These are phyloP conservation scores for Drosophila tripunctata DNA, from an alignment of 2,888 invertebrate species.

Conservation along the genomic window DNA sequence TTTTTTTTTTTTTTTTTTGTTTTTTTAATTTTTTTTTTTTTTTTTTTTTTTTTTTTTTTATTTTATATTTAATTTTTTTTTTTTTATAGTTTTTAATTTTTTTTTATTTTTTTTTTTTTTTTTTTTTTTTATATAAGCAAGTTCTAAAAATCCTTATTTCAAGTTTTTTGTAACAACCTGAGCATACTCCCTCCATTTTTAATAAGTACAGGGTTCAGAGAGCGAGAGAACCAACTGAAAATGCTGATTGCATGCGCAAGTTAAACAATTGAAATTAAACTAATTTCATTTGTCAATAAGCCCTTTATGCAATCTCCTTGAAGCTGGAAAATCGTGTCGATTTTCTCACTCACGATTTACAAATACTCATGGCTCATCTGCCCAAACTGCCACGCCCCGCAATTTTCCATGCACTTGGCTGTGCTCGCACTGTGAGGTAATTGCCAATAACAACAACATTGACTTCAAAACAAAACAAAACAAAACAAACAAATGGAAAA, in stretches of 20 bases:
- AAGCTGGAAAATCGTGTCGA: neutral
- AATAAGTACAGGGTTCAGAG: neutral
- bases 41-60: no score
- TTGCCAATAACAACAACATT: constrained; percentile 19
- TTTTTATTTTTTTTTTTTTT: no score
- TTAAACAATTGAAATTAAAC: constrained; percentile 2
- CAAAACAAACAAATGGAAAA: constrained; percentile 28
- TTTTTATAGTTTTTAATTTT: no score
- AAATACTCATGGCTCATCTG: constrained; percentile 17
- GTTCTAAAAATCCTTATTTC: neutral
- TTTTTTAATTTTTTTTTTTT: no score
- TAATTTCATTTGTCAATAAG: constrained; percentile 2
- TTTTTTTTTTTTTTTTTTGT: no score
- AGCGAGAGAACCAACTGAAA: neutral
- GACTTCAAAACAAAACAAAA: no score
- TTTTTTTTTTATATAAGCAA: no score
- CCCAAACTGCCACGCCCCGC: constrained; percentile 32
- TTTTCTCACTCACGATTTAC: constrained; percentile 7
- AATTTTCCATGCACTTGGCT: constrained; percentile 51
- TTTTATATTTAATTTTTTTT: no score
- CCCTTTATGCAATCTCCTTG: neutral
- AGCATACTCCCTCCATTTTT: neutral
- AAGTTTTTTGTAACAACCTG: no score
- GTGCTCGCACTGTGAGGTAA: constrained; percentile 26
- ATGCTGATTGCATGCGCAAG: no score